Evolutionary conservation across 2,888 invertebrate genomes (phyloP).

Genomic region (Brachynemurus nebulosus): DNA sequence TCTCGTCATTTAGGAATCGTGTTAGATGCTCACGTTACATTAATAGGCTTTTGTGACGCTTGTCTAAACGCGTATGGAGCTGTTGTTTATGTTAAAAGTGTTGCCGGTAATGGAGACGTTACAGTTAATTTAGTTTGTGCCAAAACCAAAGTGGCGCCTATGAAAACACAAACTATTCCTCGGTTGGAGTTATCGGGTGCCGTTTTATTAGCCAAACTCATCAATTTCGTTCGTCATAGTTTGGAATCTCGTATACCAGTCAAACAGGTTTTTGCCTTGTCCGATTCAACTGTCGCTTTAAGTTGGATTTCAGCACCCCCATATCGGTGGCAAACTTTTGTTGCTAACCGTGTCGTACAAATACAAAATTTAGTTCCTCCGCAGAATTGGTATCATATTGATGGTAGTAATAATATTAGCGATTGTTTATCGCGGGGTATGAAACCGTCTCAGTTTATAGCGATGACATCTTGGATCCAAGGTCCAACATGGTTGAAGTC

Average conservation of each 20-base stretch:
- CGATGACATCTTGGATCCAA: not conserved
- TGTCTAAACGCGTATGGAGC: too few species aligned
- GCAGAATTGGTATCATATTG: not conserved
- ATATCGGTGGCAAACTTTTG: not conserved
- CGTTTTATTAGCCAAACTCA: too few species aligned
- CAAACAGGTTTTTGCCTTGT: not conserved
- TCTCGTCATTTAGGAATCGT: not conserved
- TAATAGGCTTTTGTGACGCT: not conserved
- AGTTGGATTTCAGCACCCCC: not conserved
- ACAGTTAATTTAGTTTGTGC: too few species aligned
- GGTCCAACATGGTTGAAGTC: not conserved
- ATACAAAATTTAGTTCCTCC: not conserved
- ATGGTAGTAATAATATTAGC: not conserved
- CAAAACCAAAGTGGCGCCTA: too few species aligned
- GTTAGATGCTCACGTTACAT: not conserved
- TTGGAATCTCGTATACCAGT: not conserved
- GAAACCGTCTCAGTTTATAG: too few species aligned
- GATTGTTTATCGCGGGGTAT: not conserved
- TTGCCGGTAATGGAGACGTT: too few species aligned
- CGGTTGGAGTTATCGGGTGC: too few species aligned
- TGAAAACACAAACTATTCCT: too few species aligned
- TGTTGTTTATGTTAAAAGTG: too few species aligned
- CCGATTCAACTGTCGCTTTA: not conserved
- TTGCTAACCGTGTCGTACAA: not conserved
- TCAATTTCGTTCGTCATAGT: not conserved